Evolutionary conservation across 2,888 invertebrate species (phyloP), one percentile per base, ranked within the genome.

Genomic region (Oxycera nigricornis): DNA sequence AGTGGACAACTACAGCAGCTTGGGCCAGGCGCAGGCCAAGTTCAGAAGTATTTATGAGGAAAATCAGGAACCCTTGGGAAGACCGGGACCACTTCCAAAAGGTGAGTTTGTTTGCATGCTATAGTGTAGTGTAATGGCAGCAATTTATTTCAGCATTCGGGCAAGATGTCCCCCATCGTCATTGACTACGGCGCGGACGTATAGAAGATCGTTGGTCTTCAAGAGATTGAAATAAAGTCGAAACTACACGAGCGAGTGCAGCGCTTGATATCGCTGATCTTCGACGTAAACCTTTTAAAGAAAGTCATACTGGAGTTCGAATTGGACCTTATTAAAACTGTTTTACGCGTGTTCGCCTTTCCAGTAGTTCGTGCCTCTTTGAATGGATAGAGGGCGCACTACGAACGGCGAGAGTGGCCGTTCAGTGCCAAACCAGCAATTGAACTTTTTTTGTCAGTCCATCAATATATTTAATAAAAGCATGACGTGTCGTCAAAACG

Each of bases 311-410:
- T 94, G 82, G 97, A 98, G 82, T 98, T 97, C 86, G 97, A 99
- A 88, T 87, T 99, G 79, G 98, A 99, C 84, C 90, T 94, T 79
- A 96, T 97, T 77, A 98, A 98, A 86, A 98, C n/a, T n/a, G n/a
- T n/a, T n/a, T n/a, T n/a, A n/a, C n/a, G n/a, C n/a, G n/a, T n/a
- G n/a, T n/a, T n/a, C n/a, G n/a, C n/a, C n/a, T n/a, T n/a, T n/a
- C n/a, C n/a, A n/a, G n/a, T n/a, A n/a, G n/a, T n/a, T n/a, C n/a
- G n/a, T 99, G 98, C 99, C 99, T 0, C 86, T 99, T 7, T 99
- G 98, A 24, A 98, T 98, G 86, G 85, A 99, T 11, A 97, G 97
- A 1, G n/a, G n/a, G n/a, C n/a, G n/a, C n/a, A n/a, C n/a, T n/a
- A n/a, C n/a, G n/a, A n/a, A n/a, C n/a, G n/a, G n/a, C n/a, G n/a